phyloP scores from a whole-genome alignment of 2,113 vertebrate genomes.

The Dromaius novaehollandiae region DNA sequence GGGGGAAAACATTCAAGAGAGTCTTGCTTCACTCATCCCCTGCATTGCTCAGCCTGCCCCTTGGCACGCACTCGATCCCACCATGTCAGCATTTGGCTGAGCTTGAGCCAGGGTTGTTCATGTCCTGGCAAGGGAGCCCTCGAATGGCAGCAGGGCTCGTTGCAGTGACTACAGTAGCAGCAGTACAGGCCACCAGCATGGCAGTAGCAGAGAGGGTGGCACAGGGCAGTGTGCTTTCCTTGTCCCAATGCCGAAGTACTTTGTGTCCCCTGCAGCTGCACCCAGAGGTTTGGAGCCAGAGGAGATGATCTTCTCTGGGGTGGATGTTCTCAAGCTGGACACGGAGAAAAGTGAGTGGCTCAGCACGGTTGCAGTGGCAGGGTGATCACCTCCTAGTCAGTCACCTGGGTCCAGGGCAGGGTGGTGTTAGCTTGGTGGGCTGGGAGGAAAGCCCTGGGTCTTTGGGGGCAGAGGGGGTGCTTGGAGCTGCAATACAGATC shows the following conservation, averaged over 20 bases:
- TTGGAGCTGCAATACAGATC: not conserved
- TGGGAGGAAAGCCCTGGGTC: not conserved
- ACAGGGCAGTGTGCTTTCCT: not conserved
- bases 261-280: slow-evolving; percentile 9
- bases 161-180: not conserved
- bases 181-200: not conserved
- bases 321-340: not conserved
- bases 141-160: not conserved
- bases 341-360: not conserved
- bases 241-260: not conserved
- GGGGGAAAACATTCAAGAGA: too few species aligned
- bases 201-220: not conserved
- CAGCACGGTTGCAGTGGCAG: too few species aligned
- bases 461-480: not conserved
- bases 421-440: not conserved
- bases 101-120: not conserved
- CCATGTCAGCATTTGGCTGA: not conserved
- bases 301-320: slow-evolving; percentile 59
- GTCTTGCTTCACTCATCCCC: not conserved
- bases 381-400: not conserved
- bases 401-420: too few species aligned
- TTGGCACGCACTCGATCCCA: not conserved
- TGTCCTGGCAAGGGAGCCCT: too few species aligned
- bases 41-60: not conserved
- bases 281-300: slow-evolving; percentile 21